Conservation (phyloP, 2,888 invertebrate species). For the Torymus tubicola region DNA sequence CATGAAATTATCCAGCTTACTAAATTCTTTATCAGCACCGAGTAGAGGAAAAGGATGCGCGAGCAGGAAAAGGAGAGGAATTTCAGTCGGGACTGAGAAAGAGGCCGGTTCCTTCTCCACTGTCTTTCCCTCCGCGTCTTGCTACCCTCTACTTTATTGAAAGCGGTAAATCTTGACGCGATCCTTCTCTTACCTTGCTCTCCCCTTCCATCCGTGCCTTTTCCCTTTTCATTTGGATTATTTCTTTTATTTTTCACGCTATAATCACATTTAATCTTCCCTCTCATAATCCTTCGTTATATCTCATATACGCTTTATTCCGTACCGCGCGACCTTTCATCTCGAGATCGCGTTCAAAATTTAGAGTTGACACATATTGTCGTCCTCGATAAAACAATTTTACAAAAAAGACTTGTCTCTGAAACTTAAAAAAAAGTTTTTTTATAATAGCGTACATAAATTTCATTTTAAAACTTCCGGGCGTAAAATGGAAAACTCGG, state of each 20-base stretch:
- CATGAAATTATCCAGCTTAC: slow-evolving; percentile 38
- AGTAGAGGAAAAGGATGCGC: neutral
- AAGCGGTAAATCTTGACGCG: slow-evolving; percentile 52
- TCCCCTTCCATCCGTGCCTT: neutral
- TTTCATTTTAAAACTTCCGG: too few relatives aligned
- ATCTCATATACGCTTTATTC: too few relatives aligned
- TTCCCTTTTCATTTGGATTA: slow-evolving; percentile 3
- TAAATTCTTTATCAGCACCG: slow-evolving; percentile 30
- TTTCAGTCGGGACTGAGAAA: neutral
- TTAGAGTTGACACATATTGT: too few relatives aligned
- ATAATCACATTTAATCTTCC: neutral
- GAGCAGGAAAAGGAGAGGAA: slow-evolving; percentile 3
- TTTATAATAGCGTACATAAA: too few relatives aligned
- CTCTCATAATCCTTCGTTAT: too few relatives aligned
- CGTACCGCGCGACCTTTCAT: too few relatives aligned
- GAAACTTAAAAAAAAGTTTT: too few relatives aligned
- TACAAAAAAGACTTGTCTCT: too few relatives aligned
- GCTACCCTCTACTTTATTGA: slow-evolving; percentile 48
- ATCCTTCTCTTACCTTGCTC: slow-evolving; percentile 5
- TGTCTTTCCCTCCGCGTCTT: neutral
- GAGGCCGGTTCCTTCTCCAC: neutral
- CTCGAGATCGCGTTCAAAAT: too few relatives aligned
- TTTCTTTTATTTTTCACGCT: slow-evolving; percentile 21
- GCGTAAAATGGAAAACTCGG: too few relatives aligned
- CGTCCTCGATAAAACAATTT: too few relatives aligned